phyloP scores from a whole-genome alignment of 2,113 vertebrate genomes.

The Rhinogobius similis region DNA sequence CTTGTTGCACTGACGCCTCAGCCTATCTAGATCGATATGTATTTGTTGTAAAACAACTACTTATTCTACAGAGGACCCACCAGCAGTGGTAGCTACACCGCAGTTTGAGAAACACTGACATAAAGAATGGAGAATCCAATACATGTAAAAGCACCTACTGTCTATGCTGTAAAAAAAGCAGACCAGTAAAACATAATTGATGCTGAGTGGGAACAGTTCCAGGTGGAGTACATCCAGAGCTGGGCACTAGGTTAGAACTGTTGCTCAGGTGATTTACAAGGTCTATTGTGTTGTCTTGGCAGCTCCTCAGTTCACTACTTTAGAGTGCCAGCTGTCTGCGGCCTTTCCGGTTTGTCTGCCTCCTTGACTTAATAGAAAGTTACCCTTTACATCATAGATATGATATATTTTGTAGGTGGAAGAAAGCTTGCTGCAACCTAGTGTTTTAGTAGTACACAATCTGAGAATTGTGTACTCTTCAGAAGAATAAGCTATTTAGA shows the following conservation, averaged over 20 bases:
- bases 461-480: no score
- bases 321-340: neutral
- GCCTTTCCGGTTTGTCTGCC: neutral
- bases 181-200: neutral
- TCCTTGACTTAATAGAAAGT: neutral
- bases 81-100: no score
- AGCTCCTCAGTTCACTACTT: conserved; percentile 22
- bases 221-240: conserved; percentile 12
- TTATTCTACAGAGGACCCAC: no score
- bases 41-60: no score
- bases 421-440: no score
- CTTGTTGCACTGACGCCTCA: no score
- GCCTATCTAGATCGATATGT: no score
- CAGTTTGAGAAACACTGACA: neutral
- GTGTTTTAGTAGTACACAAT: no score
- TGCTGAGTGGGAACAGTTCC: conserved; percentile 4
- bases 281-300: conserved; percentile 44
- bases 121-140: neutral
- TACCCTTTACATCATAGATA: no score
- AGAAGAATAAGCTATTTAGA: neutral
- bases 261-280: conserved; percentile 38
- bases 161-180: neutral
- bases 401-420: no score
- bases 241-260: conserved; percentile 29
- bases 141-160: neutral